Base-by-base conservation (phyloP, 2,797 vertebrate species). In the Lepidocolaptes lacrymiger region DNA sequence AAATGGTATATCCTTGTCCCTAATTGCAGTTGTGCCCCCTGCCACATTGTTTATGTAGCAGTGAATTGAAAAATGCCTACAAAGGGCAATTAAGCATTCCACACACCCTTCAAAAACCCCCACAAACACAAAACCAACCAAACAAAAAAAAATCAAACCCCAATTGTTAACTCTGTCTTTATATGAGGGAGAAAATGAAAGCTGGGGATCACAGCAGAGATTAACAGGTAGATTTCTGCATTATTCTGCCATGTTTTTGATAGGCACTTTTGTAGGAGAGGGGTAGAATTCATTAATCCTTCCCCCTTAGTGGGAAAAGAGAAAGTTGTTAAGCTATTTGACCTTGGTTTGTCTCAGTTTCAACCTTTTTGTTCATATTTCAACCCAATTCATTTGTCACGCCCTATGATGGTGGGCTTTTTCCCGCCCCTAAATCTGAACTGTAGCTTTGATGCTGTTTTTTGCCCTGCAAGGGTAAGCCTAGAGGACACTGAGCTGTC, bases 101-200 rank as follows among this genome's bases (percentile, higher is more conserved):
- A n/a, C n/a, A 14, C 7, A 1, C 12, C 12, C 5, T 3, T 6
- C 5, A 1, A 10, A 30, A 30, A 36, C 13, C 1, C 24, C 49
- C 28, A 24, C 6, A 12, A 52, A 20, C 17, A 46, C 63, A 39
- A 64, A 58, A 23, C n/a, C 15, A 54, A 41, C 22, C 21, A 27
- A 58, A 1, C 2, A 37, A 37, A 39, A 10, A 28, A 61, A 74
- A 22, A 20, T 37, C 12, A 37, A 32, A 49, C 6, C 5, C 2
- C 5, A 14, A 5, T 8, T 10, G 12, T 21, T 61, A 79, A 51
- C 6, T 4, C 22, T 22, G 28, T 20, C 8, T 59, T 52, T 55
- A 20, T 80, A 27, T 63, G 46, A 62, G 46, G 48, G 49, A 77
- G 27, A 22, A 77, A n/a, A 62, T n/a, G 2, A 59, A 36, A 64